Conservation (phyloP, 2,888 invertebrate species). For the Omphaloscelis lunosa region DNA sequence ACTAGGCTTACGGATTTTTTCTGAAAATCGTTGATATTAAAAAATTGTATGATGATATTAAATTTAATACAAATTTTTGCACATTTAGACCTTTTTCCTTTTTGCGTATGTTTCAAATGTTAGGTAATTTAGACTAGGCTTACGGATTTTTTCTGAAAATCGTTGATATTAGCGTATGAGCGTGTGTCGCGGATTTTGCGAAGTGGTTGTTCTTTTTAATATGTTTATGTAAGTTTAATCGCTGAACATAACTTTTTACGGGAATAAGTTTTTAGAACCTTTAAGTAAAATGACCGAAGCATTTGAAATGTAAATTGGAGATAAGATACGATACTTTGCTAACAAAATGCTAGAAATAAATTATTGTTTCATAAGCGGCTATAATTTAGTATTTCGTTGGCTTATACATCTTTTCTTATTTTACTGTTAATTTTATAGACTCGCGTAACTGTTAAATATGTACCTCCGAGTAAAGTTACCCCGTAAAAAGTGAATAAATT, state of each 20-base stretch:
- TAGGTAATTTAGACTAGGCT: slow-evolving; percentile 19
- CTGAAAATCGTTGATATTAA: background rate
- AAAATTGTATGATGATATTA: slow-evolving; percentile 73
- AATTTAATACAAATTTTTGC: slow-evolving; percentile 60
- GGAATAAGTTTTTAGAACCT: slow-evolving; percentile 28
- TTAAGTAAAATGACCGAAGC: background rate
- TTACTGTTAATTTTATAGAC: slow-evolving; percentile 16
- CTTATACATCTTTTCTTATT: background rate
- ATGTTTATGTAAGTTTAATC: slow-evolving; percentile 42
- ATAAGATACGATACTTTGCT: background rate
- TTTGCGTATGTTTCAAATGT: slow-evolving; percentile 16
- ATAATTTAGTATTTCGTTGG: background rate
- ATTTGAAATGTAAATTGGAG: slow-evolving; percentile 2
- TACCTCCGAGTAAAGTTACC: slow-evolving; percentile 7
- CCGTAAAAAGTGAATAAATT: slow-evolving; percentile 28
- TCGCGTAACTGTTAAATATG: slow-evolving; percentile 10
- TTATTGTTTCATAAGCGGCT: background rate
- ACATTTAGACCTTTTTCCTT: slow-evolving; percentile 35
- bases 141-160: slow-evolving; percentile 1
- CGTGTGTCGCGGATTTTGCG: slow-evolving; percentile 8
- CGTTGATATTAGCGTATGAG: background rate
- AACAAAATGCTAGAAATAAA: background rate
- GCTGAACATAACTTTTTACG: slow-evolving; percentile 26
- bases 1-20: slow-evolving; percentile 1
- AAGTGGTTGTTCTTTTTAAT: slow-evolving; percentile 4